A percentile compares a stretch with the other conserved stretches of the same genome.
Conservation (phyloP, 2,888 invertebrate genomes). For the Lysandra coridon region DNA sequence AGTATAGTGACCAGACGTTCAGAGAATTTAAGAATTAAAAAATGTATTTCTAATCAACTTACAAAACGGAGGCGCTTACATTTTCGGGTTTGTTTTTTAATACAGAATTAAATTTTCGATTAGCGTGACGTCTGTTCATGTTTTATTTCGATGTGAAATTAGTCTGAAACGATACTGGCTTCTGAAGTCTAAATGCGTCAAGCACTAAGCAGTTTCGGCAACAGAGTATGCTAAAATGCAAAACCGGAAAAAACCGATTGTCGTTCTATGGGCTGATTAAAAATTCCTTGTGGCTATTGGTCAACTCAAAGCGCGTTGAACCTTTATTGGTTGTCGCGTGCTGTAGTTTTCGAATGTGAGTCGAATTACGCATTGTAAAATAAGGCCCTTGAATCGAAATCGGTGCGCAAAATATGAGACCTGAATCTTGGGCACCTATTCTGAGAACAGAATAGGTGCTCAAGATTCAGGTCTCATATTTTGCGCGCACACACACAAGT, state of each 20-base stretch:
- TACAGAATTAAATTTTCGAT: too few species aligned
- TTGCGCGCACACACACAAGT: too few species aligned
- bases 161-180: background rate
- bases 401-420: too few species aligned
- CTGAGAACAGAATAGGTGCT: too few species aligned
- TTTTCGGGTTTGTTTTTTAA: too few species aligned
- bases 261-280: background rate
- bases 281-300: background rate
- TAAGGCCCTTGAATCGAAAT: too few species aligned
- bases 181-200: background rate
- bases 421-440: too few species aligned
- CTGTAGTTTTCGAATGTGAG: background rate
- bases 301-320: background rate
- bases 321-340: background rate
- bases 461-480: too few species aligned
- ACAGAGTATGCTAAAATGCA: background rate
- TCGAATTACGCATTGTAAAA: background rate
- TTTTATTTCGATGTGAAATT: background rate
- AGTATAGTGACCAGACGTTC: conserved; percentile 13
- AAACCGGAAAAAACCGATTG: background rate
- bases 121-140: too few species aligned
- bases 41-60: too few species aligned
- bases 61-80: too few species aligned
- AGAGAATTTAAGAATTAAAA: background rate
- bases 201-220: background rate